Evolutionary conservation across 2,113 vertebrate genomes (phyloP).

Genomic region (Lepisosteus oculatus): DNA sequence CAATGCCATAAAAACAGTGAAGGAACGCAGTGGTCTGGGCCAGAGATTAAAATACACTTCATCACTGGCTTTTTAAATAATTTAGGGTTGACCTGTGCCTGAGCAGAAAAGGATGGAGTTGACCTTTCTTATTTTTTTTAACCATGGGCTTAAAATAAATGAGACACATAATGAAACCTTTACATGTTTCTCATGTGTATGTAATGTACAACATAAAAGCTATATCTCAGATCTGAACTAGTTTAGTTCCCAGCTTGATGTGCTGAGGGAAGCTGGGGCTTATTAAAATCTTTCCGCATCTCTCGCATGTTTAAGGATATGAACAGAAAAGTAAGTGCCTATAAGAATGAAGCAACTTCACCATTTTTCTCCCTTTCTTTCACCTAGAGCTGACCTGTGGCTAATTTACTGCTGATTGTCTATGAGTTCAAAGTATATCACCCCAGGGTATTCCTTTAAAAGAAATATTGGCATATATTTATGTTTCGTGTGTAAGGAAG

Average conservation of each 20-base stretch:
- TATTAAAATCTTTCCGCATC: constrained; percentile 16
- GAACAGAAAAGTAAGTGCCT: constrained; percentile 12
- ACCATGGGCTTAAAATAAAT: constrained; percentile 47
- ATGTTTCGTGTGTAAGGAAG: not conserved
- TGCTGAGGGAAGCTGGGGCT: constrained; percentile 12
- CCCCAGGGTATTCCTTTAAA: not conserved
- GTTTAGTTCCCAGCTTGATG: constrained; percentile 14
- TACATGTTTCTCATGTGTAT: constrained; percentile 52
- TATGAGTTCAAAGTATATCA: constrained; percentile 9
- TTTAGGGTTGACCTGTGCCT: constrained; percentile 54
- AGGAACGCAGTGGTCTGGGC: constrained; percentile 17
- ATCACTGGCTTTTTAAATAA: constrained; percentile 49
- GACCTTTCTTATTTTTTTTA: constrained; percentile 58
- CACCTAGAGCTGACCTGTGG: not conserved
- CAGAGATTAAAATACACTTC: constrained; percentile 30
- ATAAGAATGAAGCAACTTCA: constrained; percentile 9
- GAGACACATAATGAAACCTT: constrained; percentile 34
- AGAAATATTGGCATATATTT: not conserved
- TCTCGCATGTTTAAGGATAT: constrained; percentile 10
- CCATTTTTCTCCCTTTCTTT: constrained; percentile 11
- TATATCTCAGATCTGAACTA: constrained; percentile 21
- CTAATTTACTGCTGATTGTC: constrained; percentile 16
- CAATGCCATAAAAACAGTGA: constrained; percentile 39
- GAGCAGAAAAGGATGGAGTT: constrained; percentile 48
- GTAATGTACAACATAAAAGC: constrained; percentile 44